Conservation (phyloP, 2,797 vertebrate genomes). For the Coluber constrictor region DNA sequence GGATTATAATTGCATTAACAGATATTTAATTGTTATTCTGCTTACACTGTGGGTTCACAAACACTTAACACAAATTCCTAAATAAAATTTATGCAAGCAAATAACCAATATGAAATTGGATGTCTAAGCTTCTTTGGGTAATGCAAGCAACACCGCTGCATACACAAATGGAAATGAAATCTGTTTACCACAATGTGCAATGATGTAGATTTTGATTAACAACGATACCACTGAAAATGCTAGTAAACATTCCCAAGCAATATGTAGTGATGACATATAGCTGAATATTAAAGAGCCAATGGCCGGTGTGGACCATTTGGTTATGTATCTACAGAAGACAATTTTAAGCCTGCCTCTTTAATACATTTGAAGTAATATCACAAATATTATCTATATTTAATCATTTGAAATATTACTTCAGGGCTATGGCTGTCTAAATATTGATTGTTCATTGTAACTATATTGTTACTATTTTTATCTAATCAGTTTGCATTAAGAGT, state of each 20-base stretch:
- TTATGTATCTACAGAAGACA: not conserved
- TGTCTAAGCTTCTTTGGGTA: constrained; percentile 43
- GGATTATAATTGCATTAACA: constrained; percentile 51
- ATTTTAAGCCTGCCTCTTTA: not conserved
- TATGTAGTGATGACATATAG: not conserved
- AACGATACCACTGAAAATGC: constrained; percentile 15
- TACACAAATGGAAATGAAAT: constrained; percentile 42
- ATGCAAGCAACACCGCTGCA: constrained; percentile 2
- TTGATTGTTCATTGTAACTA: not conserved
- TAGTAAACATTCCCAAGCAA: constrained; percentile 1
- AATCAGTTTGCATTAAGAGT: not conserved
- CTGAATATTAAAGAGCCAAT: not conserved
- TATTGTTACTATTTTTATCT: not conserved
- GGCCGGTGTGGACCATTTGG: not conserved
- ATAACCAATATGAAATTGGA: constrained; percentile 34
- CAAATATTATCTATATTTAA: not conserved
- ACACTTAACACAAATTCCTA: constrained; percentile 39
- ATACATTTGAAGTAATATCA: constrained; percentile 6
- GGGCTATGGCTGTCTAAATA: not conserved
- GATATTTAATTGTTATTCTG: constrained; percentile 48
- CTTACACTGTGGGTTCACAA: constrained; percentile 41
- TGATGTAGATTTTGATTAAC: not conserved
- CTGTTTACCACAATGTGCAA: constrained; percentile 6
- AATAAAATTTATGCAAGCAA: constrained; percentile 50
- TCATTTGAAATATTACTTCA: not conserved